Conservation (phyloP, 1,140 invertebrate genomes). For the Antheraea pernyi region DNA sequence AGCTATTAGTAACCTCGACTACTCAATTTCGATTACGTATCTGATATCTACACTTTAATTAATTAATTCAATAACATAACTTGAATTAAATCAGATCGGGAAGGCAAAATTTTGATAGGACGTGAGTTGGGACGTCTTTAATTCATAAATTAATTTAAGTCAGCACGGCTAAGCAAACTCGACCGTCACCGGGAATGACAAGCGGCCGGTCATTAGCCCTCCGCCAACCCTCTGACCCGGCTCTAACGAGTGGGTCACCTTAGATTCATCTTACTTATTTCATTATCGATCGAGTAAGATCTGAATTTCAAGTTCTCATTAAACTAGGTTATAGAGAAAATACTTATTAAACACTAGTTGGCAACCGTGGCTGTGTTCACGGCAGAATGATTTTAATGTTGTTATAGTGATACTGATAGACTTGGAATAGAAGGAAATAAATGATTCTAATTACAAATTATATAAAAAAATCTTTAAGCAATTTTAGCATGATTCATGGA, state of each 20-base stretch:
- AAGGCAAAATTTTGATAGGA: neutral
- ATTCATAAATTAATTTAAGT: conserved; percentile 1
- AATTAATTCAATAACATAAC: neutral
- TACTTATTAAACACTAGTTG: too few species aligned
- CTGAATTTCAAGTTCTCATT: neutral
- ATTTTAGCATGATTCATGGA: too few species aligned
- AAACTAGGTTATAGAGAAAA: neutral
- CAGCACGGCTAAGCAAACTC: neutral
- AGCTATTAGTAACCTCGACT: too few species aligned
- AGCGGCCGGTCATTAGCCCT: conserved; percentile 9
- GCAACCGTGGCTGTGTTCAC: too few species aligned
- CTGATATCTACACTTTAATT: neutral
- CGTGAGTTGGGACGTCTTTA: conserved; percentile 1
- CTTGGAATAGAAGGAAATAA: too few species aligned
- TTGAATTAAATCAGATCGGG: neutral
- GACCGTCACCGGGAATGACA: neutral
- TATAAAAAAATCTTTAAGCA: too few species aligned
- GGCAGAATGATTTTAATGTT: too few species aligned
- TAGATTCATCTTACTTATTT: conserved; percentile 9
- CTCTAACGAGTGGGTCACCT: conserved; percentile 7
- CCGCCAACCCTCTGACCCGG: conserved; percentile 1
- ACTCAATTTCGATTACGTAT: too few species aligned
- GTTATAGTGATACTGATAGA: too few species aligned
- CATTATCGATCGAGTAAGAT: conserved; percentile 3
- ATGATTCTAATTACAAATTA: too few species aligned